Percentiles rank a stretch among this genome's conserved stretches.
These are phyloP conservation scores for Drosophila yakuba DNA, from an alignment of 1,140 invertebrate genomes.

Conservation along the genomic window DNA sequence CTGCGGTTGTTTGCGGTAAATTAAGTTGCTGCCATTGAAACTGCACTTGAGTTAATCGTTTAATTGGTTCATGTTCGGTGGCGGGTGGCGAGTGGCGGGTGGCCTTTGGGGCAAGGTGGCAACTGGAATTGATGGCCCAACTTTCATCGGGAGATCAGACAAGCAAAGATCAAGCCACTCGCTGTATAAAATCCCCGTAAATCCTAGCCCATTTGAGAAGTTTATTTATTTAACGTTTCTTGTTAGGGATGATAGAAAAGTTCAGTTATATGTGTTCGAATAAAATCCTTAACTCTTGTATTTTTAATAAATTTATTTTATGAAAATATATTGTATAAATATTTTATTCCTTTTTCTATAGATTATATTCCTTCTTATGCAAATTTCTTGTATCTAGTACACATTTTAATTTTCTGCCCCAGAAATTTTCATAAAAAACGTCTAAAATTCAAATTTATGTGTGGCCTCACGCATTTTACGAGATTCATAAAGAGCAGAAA, in stretches of 20 bases:
- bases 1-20: slow-evolving; percentile 72
- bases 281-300: too few species aligned
- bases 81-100: neutral
- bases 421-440: slow-evolving; percentile 18
- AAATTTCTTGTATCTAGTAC: too few species aligned
- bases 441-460: slow-evolving; percentile 65
- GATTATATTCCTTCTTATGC: too few species aligned
- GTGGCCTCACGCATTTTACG: slow-evolving; percentile 53
- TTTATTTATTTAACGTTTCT: slow-evolving; percentile 4
- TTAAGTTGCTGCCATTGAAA: slow-evolving; percentile 77
- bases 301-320: too few species aligned
- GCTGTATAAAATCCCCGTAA: neutral
- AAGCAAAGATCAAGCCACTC: slow-evolving; percentile 15
- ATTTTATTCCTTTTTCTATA: too few species aligned
- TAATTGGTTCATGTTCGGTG: slow-evolving; percentile 65
- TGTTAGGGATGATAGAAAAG: too few species aligned
- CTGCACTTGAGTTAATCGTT: slow-evolving; percentile 77
- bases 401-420: neutral
- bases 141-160: slow-evolving; percentile 22
- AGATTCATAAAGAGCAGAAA: slow-evolving; percentile 46
- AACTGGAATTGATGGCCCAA: slow-evolving; percentile 30
- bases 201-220: neutral
- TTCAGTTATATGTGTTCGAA: too few species aligned
- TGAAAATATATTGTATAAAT: too few species aligned
- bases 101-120: neutral